Evolutionary conservation across 2,113 vertebrate genomes (phyloP).

Genomic region (Forbesichthys papilliferus): DNA sequence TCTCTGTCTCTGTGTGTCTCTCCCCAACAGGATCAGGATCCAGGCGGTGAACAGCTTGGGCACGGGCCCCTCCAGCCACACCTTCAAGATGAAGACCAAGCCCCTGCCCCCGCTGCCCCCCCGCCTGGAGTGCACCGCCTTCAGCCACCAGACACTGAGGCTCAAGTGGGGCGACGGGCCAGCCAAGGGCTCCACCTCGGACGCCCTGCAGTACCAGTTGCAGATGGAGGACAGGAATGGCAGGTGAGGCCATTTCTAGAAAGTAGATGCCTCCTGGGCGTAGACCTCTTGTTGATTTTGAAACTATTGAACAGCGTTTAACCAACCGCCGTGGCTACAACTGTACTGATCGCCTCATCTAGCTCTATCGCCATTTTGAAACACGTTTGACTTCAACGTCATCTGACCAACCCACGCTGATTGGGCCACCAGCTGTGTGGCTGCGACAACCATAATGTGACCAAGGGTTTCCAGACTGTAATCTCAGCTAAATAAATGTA

Average conservation of each 20-base stretch:
- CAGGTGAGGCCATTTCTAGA: conserved; percentile 74
- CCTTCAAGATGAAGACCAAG: conserved; percentile 96
- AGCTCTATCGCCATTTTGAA: no score
- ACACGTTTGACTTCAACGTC: no score
- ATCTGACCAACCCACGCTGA: no score
- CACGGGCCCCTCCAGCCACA: conserved; percentile 94
- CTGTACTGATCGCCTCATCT: no score
- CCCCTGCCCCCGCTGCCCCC: conserved; percentile 93
- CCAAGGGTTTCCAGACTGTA: no score
- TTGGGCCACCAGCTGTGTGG: no score
- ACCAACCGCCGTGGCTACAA: no score
- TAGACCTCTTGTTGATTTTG: no score
- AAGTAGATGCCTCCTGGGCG: no score
- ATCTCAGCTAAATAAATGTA: no score
- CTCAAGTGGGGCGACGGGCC: conserved; percentile 97
- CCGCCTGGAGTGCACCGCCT: conserved; percentile 93
- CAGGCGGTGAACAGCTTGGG: conserved; percentile 96
- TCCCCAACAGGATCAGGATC: conserved; percentile 85
- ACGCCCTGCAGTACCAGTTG: conserved; percentile 92
- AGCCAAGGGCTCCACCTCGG: conserved; percentile 79
- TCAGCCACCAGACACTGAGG: conserved; percentile 95
- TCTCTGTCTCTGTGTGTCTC: neutral
- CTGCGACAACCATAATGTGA: no score
- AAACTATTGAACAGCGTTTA: no score
- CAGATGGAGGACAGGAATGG: conserved; percentile 93